Base-by-base conservation (phyloP, 2,888 invertebrate species). In the Trimorus sp. region DNA sequence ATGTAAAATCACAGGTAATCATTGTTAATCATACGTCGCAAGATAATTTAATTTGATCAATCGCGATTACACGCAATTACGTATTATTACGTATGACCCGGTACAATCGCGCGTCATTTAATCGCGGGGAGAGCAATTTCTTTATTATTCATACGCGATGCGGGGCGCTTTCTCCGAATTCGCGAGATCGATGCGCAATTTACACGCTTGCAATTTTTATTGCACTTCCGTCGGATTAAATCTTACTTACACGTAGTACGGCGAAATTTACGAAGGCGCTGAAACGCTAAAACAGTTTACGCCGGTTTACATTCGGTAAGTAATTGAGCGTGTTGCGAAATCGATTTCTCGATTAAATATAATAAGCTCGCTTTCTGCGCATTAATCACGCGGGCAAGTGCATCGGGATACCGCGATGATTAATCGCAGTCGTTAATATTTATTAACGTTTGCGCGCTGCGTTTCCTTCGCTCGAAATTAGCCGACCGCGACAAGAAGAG, bases 401-500 rank as follows among this genome's bases (percentile, higher is more conserved):
- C 69, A 58, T 60, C 62, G 51, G 48, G 54, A 66, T 51, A 76
- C 15, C 79, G 68, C 68, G 79, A 79, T 73, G 76, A 83, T 83
- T 71, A 76, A 83, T 83, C 71, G 77, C 62, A 68, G 68, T 63
- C 73, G 66, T 82, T 83, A 76, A 83, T 79, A 65, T 38, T 76
- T 68, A 76, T 83, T 79, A 79, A 76, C 68, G 71, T 71, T 79
- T 49, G 53, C 76, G 40, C 54, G 71, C 40, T 65, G 76, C 66
- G 48, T 83, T 79, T 79, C 62, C 79, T 68, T 73, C 79, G 76
- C 59, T 74, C 51, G 37, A 62, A 80, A 83, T 79, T 80, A 83
- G 77, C 74, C 70, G 83, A 68, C 75, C 83, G 70, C 73, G 83
- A 83, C 79, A 71, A 78, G 77, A 81, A 73, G 79, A 83, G 76